These are phyloP conservation scores for Galeopterus variegatus DNA, from an alignment of 2,113 vertebrate genomes.

Conservation along the genomic window DNA sequence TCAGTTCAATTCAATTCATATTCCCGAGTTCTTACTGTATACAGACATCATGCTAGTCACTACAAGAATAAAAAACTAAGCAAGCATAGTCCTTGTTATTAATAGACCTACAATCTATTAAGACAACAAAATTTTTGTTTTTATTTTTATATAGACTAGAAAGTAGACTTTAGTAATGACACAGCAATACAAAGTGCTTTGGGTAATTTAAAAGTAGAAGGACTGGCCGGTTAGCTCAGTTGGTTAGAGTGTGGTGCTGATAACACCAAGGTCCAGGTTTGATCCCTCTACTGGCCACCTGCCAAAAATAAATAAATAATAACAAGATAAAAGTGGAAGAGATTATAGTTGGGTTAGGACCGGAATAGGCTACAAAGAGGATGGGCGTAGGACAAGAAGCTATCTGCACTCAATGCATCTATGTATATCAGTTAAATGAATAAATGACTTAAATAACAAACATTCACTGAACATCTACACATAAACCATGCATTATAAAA, in stretches of 20 bases:
- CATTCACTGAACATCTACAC: background rate
- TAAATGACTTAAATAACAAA: conserved; percentile 18
- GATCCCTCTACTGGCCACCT: too few relatives aligned
- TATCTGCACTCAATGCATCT: background rate
- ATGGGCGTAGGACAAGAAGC: background rate
- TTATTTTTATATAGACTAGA: background rate
- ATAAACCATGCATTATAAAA: conserved; percentile 4
- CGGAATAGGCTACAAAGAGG: background rate
- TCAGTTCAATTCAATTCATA: background rate
- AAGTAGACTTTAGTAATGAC: background rate
- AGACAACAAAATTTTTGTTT: background rate
- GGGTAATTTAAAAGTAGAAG: background rate
- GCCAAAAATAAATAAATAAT: too few relatives aligned
- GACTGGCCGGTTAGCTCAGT: too few relatives aligned
- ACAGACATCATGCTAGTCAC: conserved; percentile 14
- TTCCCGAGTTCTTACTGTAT: conserved; percentile 1
- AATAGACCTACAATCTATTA: background rate
- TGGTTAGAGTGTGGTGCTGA: too few relatives aligned
- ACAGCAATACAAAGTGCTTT: background rate
- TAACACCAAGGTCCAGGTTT: too few relatives aligned
- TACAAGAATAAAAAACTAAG: conserved; percentile 35
- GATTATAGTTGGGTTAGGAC: background rate
- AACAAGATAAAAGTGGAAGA: background rate
- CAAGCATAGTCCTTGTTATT: background rate
- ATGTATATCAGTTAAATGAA: background rate